Base-by-base conservation (phyloP, 2,888 invertebrate genomes). In the Orthosia gracilis region DNA sequence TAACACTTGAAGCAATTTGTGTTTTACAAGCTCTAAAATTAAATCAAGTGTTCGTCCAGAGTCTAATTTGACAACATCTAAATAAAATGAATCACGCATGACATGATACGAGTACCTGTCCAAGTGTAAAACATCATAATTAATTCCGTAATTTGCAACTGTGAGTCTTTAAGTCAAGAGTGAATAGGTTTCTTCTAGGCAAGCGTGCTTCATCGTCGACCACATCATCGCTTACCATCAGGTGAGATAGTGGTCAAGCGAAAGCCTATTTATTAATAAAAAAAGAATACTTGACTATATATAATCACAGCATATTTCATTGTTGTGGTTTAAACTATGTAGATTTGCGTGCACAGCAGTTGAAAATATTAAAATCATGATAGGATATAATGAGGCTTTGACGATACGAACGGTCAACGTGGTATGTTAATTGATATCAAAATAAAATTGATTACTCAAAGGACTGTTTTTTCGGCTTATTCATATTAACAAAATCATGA, bases 401-500 rank as follows among this genome's bases (percentile, higher is more conserved):
- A 62, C 61, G 31, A 1, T 31, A 40, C 40, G 40, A 9, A 40
- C 40, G 40, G 23, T 54, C 3, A 11, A 18, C 23, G 17, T 54
- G 49, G 13, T 62, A 49, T 15, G 26, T 17, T 50, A 61, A 74
- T 55, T 50, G 13, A 61, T 62, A 72, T 68, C 23, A 61, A 67
- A 64, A 59, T 61, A 61, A 65, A 49, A 40, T 73, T 7, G 18
- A 26, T 45, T n/a, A n/a, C 54, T 50, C 47, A 79, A 58, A 77
- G 1, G 23, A 50, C 45, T 26, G 13, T 68, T 55, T 75, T 64
- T 58, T 59, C 49, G 31, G n/a, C 65, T 55, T 75, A 67, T 61
- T 59, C 49, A 40, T 31, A 61, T 52, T 55, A 74, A 64, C 54
- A 83, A 58, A 67, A 55, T 70, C 62, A 58, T 54, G 62, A 59